Percentiles rank a stretch among this genome's conserved stretches.
Evolutionary conservation across 1,140 invertebrate genomes (phyloP).

Genomic region (Saccostrea echinata): DNA sequence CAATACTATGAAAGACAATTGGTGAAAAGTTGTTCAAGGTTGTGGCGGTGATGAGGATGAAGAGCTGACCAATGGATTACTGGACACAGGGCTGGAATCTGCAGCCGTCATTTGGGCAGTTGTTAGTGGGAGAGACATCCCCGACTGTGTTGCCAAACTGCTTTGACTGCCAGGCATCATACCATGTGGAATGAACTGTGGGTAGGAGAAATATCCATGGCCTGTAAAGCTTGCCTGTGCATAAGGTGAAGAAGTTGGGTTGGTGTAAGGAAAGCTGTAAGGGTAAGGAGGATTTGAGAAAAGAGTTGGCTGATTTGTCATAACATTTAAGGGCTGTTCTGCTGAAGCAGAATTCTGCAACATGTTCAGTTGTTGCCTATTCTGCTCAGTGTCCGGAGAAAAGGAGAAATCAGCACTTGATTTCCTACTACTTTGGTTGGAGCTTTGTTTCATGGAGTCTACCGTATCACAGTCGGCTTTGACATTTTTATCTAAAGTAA

Average conservation of each 20-base stretch:
- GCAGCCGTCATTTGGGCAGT: not conserved
- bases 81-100: conserved; percentile 40
- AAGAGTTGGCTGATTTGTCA: conserved; percentile 40
- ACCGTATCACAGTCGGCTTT: conserved; percentile 25
- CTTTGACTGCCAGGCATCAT: conserved; percentile 21
- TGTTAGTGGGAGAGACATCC: not conserved
- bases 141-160: conserved; percentile 2
- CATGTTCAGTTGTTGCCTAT: conserved; percentile 41
- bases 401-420: conserved; percentile 54
- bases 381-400: not conserved
- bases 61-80: conserved; percentile 10
- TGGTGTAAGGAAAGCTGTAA: conserved; percentile 40
- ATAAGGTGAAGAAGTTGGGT: conserved; percentile 32
- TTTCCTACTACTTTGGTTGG: conserved; percentile 58
- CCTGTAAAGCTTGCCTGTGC: conserved; percentile 20
- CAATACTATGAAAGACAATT: conserved; percentile 49
- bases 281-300: conserved; percentile 18
- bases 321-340: conserved; percentile 25
- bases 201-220: conserved; percentile 30
- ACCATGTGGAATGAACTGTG: conserved; percentile 28
- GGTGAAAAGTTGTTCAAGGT: conserved; percentile 43
- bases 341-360: conserved; percentile 4
- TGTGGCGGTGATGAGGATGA: conserved; percentile 18
- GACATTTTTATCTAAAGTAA: not conserved
- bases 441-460: conserved; percentile 5